phyloP scores from a whole-genome alignment of 1,140 invertebrate species.

The Leptinotarsa lineolata region DNA sequence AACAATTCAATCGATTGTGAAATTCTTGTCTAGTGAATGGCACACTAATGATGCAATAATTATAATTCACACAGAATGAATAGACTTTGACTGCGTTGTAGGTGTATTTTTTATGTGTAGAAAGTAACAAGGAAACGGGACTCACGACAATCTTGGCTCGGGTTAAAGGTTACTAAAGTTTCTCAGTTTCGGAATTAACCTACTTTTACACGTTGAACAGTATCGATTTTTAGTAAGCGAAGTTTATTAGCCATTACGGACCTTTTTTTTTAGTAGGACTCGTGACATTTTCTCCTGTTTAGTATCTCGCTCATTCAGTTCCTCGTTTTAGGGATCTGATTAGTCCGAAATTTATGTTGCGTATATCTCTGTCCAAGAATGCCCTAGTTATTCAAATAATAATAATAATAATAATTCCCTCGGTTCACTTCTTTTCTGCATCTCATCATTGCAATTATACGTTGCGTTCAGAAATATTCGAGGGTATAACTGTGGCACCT shows the following conservation, averaged over 20 bases:
- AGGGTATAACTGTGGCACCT: too few relatives aligned
- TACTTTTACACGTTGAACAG: background rate
- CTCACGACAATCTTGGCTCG: background rate
- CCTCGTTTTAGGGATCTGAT: background rate
- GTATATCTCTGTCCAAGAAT: too few relatives aligned
- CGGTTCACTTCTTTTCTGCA: too few relatives aligned
- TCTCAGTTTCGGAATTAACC: constrained; percentile 5
- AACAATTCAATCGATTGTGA: background rate
- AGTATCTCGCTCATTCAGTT: background rate
- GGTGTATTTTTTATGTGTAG: constrained; percentile 4
- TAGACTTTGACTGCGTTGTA: background rate
- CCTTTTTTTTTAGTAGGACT: background rate
- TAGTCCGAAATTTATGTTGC: too few relatives aligned
- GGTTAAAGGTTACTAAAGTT: constrained; percentile 8
- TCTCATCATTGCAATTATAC: too few relatives aligned
- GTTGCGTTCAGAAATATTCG: too few relatives aligned
- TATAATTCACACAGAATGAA: background rate
- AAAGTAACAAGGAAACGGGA: constrained; percentile 5
- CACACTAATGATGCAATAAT: background rate
- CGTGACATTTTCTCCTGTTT: background rate
- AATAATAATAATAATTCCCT: too few relatives aligned
- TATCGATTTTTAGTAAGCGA: constrained; percentile 1
- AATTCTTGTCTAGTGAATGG: background rate
- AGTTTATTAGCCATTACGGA: background rate
- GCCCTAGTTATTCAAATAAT: too few relatives aligned